phyloP scores from a whole-genome alignment of 92 coral and sea anemone species.

The Diadumene lineata region DNA sequence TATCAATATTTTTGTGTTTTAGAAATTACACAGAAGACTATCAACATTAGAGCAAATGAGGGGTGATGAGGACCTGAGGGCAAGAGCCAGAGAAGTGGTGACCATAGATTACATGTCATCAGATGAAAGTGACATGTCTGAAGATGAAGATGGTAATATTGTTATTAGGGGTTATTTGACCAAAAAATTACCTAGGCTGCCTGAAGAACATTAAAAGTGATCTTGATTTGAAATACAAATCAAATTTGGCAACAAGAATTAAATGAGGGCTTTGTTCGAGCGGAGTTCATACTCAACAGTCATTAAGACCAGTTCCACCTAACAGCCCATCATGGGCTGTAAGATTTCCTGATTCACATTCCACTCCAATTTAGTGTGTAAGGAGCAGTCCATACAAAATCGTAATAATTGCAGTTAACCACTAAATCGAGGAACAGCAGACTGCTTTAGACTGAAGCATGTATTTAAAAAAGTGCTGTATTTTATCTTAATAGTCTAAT shows the following conservation, averaged over 20 bases:
- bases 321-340: not conserved
- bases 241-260: constrained; percentile 15
- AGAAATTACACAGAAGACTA: constrained; percentile 11
- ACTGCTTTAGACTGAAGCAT: too few relatives aligned
- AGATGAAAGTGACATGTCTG: constrained; percentile 16
- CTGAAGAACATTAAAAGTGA: constrained; percentile 24
- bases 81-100: not conserved
- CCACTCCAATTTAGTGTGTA: too few relatives aligned
- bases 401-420: too few relatives aligned
- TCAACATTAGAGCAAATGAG: not conserved
- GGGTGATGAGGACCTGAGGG: not conserved
- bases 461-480: too few relatives aligned
- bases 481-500: too few relatives aligned
- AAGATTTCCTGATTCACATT: too few relatives aligned
- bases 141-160: constrained; percentile 26
- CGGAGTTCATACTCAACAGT: constrained; percentile 15
- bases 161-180: constrained; percentile 25
- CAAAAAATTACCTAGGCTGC: constrained; percentile 35
- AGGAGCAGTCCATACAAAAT: too few relatives aligned
- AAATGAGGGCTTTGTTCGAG: constrained; percentile 23
- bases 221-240: constrained; percentile 21
- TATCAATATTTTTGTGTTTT: not conserved
- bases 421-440: too few relatives aligned
- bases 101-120: not conserved
- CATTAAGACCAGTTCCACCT: constrained; percentile 23